Base-by-base conservation (phyloP, 1,140 invertebrate species). In the Cataglyphis hispanica region DNA sequence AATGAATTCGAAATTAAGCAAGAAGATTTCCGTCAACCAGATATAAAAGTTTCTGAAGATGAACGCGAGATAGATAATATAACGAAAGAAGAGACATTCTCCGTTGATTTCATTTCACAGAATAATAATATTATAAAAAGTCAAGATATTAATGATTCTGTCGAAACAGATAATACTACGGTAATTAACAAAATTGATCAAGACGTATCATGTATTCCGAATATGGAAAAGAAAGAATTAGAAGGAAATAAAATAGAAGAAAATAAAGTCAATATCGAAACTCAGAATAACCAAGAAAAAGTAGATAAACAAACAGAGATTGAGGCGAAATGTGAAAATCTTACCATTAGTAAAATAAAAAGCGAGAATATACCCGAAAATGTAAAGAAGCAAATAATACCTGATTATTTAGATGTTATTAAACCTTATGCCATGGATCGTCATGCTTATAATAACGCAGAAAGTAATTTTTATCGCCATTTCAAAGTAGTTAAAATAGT, bases 351-450 rank as follows among this genome's bases (percentile, higher is more conserved):
- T 6, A 40, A 84, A 56, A 2, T 50, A 25, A 60, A 60, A 6
- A 11, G 16, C 6, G 5, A 81, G 25, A 22, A 27, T 19, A 25
- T n/a, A 25, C 3, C 11, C 3, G 37, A 64, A 84, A 50, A 22
- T 16, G 8, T 16, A n/a, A 22, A 64, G 19, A 27, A 78, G 22
- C 25, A 7, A 53, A 76, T 50, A 60, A 86, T 46, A 7, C 67
- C 53, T 76, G 27, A 72, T 53, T 40, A 87, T 86, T 87, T 89
- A 34, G 93, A 94, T 78, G 74, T 93, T 25, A 87, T 91, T 11
- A 93, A 94, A 81, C 87, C 93, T 60, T 94, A 95, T 77, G 92
- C 92, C 90, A 43, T 91, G 0, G 89, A 95, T 80, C 93, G 93
- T 87, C 92, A 93, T 56, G 31, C 72, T 53, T 93, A 94, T 56